Conservation (phyloP, 2,888 invertebrate genomes). For the Sicus ferrugineus region DNA sequence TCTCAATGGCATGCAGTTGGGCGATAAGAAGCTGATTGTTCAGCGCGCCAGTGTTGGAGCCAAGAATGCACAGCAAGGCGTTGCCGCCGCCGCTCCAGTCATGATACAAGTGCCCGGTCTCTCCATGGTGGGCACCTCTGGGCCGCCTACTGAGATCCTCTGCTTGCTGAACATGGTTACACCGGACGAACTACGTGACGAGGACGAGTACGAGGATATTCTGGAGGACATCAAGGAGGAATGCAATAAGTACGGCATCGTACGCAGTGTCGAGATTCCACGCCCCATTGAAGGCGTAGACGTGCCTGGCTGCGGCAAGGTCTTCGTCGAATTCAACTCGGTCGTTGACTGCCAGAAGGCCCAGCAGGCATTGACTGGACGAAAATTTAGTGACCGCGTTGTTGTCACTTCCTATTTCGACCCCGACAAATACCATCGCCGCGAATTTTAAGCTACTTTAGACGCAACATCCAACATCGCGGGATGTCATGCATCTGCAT, state of each 20-base stretch:
- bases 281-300: constrained; percentile 94
- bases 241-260: constrained; percentile 95
- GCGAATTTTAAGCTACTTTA: constrained; percentile 79
- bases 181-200: constrained; percentile 92
- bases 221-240: constrained; percentile 97
- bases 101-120: constrained; percentile 90
- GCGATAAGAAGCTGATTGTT: constrained; percentile 96
- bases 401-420: constrained; percentile 98
- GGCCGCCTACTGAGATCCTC: constrained; percentile 90
- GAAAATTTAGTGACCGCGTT: constrained; percentile 96
- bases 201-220: constrained; percentile 98
- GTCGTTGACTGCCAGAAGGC: constrained; percentile 96
- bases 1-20: constrained; percentile 97
- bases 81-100: constrained; percentile 72
- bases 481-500: no score
- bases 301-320: constrained; percentile 96
- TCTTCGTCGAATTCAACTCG: constrained; percentile 96
- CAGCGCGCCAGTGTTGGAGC: constrained; percentile 97
- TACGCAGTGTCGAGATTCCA: constrained; percentile 94
- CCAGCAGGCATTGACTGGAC: constrained; percentile 93
- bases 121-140: constrained; percentile 85
- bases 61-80: constrained; percentile 80
- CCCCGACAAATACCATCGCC: constrained; percentile 94
- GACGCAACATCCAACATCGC: background rate
- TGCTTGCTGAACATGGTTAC: constrained; percentile 98